Evolutionary conservation across 2,797 vertebrate genomes (phyloP), one percentile per base, ranked within the genome.

Genomic region (Adrianichthys oophorus): DNA sequence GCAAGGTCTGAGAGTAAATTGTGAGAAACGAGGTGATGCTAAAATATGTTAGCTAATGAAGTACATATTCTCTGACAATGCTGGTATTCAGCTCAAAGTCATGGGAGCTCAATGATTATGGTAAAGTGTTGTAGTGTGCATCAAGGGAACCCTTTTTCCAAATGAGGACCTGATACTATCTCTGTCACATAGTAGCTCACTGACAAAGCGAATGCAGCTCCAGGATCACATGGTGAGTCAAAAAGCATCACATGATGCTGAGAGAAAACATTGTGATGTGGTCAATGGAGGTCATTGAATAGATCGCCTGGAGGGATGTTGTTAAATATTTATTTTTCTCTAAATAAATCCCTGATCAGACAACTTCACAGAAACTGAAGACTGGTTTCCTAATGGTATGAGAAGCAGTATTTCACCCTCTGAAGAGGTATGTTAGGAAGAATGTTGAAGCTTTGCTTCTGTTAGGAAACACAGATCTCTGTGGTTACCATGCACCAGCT

Each of bases 241-340:
- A 50, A 56, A 71, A 75, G 62, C 57, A 60, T 82, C 84, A 83
- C 78, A 83, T 83, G 79, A 72, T 62, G 19, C 45, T 52, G 59
- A 71, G 56, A 15, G 68, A 68, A 73, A 18, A 62, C 72, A 59
- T 44, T 72, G 70, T 74, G 59, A 66, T 44, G 43, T 54, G 52
- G 50, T 69, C 64, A 57, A 54, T 37, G n/a, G 48, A 65, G 54
- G 57, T 63, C 46, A 57, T 65, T 67, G 59, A 72, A 55, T 10
- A 53, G 51, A 64, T 0, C 41, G 55, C 80, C 70, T 3, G n/a
- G 40, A 67, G 72, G 47, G 59, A 23, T 19, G 21, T 14, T 52
- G 41, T 29, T 57, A 21, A 76, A 56, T 63, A 1, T 51, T 50
- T 50, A 3, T 53, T 63, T 59, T 59, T 66, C 47, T 64, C 14